Percentiles rank a stretch among this genome's conserved stretches.
Evolutionary conservation across 1,140 invertebrate genomes (phyloP).

Genomic region (Drosophila rhopaloa): DNA sequence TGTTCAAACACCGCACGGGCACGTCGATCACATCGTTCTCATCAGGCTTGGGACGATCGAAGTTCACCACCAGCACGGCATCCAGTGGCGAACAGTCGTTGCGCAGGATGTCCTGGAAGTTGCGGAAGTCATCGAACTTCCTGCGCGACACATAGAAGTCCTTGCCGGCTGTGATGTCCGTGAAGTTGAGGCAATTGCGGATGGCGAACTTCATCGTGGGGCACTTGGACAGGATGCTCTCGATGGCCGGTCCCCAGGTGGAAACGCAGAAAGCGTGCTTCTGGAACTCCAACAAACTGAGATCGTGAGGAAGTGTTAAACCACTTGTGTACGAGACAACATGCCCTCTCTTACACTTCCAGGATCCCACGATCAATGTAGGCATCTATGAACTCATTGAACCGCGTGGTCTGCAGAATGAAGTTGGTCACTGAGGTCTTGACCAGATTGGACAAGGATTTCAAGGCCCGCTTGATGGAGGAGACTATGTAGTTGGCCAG

Average conservation of each 20-base stretch:
- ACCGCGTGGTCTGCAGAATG: constrained; percentile 76
- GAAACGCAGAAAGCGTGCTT: constrained; percentile 75
- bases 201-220: constrained; percentile 80
- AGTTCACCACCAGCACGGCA: constrained; percentile 73
- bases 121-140: constrained; percentile 65
- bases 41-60: constrained; percentile 45
- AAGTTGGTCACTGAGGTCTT: constrained; percentile 80
- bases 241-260: constrained; percentile 79
- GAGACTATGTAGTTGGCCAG: constrained; percentile 61
- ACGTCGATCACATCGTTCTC: constrained; percentile 42
- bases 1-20: constrained; percentile 22
- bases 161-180: constrained; percentile 69
- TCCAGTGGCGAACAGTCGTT: constrained; percentile 68
- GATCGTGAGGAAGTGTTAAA: not conserved
- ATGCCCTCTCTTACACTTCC: constrained; percentile 59
- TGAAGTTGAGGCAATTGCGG: constrained; percentile 71
- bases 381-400: constrained; percentile 65
- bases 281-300: constrained; percentile 64
- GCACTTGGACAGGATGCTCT: constrained; percentile 73
- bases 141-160: constrained; percentile 74
- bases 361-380: constrained; percentile 75
- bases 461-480: constrained; percentile 72
- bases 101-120: constrained; percentile 61
- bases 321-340: too few relatives aligned
- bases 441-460: constrained; percentile 72